Percentiles rank a stretch among this genome's conserved stretches.
Conservation (phyloP, 1,140 invertebrate genomes). For the Drosophila paulistorum region DNA sequence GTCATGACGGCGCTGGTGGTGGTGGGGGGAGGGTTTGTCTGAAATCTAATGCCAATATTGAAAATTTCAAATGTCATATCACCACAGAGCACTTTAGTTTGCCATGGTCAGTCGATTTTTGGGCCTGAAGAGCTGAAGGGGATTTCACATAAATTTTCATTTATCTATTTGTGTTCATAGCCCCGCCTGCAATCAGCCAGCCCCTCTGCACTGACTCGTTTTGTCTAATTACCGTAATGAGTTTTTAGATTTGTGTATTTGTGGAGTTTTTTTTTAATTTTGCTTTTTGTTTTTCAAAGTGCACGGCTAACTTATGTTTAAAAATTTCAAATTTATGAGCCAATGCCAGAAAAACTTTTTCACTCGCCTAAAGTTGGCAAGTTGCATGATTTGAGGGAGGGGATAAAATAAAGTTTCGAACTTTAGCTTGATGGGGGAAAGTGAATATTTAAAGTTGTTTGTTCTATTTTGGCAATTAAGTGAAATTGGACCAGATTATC, state of each 20-base stretch:
- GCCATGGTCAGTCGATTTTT: not conserved
- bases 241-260: conserved; percentile 67
- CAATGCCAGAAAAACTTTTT: conserved; percentile 57
- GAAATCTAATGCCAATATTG: conserved; percentile 44
- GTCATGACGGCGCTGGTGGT: no score
- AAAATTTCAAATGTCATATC: conserved; percentile 45
- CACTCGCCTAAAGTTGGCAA: conserved; percentile 40
- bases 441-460: conserved; percentile 54
- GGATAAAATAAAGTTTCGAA: conserved; percentile 3
- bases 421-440: conserved; percentile 50
- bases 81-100: conserved; percentile 44
- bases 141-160: conserved; percentile 49
- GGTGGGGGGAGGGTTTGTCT: conserved; percentile 32
- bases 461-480: conserved; percentile 27
- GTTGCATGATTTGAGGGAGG: not conserved
- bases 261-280: conserved; percentile 38
- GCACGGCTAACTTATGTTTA: conserved; percentile 64
- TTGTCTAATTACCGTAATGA: conserved; percentile 74
- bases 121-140: not conserved
- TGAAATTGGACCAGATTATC: conserved; percentile 17
- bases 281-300: conserved; percentile 39
- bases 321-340: conserved; percentile 74
- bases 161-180: conserved; percentile 22
- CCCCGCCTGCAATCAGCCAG: conserved; percentile 11
- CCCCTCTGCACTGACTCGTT: not conserved